Evolutionary conservation across 2,113 vertebrate genomes (phyloP).

Genomic region (Rhinoptilus africanus): DNA sequence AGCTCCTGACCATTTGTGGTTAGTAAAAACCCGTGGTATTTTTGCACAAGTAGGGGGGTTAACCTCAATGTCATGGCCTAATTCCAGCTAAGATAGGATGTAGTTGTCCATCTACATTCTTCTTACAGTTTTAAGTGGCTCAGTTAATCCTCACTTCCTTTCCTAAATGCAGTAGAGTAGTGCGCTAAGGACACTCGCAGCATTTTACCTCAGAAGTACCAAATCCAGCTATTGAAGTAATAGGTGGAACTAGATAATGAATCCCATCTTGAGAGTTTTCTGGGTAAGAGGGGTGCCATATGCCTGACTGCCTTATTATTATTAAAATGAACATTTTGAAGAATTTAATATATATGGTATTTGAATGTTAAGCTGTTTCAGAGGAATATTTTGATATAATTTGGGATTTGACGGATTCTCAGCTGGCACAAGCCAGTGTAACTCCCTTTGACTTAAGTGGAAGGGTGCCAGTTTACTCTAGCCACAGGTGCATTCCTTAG

Average conservation of each 20-base stretch:
- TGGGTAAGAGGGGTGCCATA: not conserved
- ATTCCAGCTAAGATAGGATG: conserved; percentile 31
- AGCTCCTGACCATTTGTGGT: conserved; percentile 30
- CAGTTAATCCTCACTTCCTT: not conserved
- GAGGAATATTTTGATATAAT: not conserved
- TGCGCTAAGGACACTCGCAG: not conserved
- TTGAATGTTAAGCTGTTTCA: not conserved
- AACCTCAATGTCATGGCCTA: conserved; percentile 30
- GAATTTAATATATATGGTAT: not conserved
- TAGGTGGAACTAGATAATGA: not conserved
- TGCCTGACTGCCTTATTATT: not conserved
- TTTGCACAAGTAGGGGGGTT: conserved; percentile 19
- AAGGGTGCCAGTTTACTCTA: not conserved
- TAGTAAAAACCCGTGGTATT: conserved; percentile 15
- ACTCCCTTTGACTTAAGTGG: not conserved
- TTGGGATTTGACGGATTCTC: not conserved
- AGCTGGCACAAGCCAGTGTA: not conserved
- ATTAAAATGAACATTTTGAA: not conserved
- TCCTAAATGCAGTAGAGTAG: not conserved
- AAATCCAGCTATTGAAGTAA: not conserved
- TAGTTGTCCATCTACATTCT: conserved; percentile 12
- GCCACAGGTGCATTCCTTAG: not conserved
- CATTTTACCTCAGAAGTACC: not conserved
- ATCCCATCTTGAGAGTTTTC: not conserved
- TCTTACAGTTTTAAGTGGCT: not conserved